Conservation (phyloP, 2,888 invertebrate genomes). For the Punctoribates punctum region DNA sequence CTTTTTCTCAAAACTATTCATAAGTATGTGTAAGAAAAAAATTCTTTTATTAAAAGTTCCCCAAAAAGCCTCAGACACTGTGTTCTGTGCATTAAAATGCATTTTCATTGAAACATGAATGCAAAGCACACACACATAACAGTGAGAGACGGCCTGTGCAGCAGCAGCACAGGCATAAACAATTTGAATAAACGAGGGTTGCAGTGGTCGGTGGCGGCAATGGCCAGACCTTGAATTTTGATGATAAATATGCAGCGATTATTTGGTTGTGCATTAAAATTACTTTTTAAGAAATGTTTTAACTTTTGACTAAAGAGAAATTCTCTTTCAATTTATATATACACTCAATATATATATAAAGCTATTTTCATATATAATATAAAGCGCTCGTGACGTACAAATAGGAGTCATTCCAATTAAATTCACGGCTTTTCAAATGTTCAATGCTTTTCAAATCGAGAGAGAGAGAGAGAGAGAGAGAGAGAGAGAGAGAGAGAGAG, state of each 20-base stretch:
- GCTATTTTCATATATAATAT: background rate
- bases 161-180: background rate
- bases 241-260: conserved; percentile 32
- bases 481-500: background rate
- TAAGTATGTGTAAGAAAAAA: no score
- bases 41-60: background rate
- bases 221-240: conserved; percentile 34
- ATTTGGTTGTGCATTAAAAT: conserved; percentile 34
- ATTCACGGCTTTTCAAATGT: background rate
- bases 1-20: no score
- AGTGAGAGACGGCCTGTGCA: background rate
- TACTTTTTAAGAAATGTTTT: background rate
- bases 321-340: background rate
- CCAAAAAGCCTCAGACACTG: background rate
- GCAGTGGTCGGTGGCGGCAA: background rate
- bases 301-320: background rate
- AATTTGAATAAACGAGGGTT: background rate
- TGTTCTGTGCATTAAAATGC: background rate
- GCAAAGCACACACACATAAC: conserved; percentile 10
- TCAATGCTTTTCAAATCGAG: background rate
- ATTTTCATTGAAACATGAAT: background rate
- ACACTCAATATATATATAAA: background rate
- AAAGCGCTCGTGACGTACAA: conserved; percentile 17
- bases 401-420: conserved; percentile 29
- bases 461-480: conserved; percentile 7